A percentile compares a stretch with the other conserved stretches of the same genome.
phyloP scores from a whole-genome alignment of 2,888 invertebrate species.

The Nipponacmea schrenckii region DNA sequence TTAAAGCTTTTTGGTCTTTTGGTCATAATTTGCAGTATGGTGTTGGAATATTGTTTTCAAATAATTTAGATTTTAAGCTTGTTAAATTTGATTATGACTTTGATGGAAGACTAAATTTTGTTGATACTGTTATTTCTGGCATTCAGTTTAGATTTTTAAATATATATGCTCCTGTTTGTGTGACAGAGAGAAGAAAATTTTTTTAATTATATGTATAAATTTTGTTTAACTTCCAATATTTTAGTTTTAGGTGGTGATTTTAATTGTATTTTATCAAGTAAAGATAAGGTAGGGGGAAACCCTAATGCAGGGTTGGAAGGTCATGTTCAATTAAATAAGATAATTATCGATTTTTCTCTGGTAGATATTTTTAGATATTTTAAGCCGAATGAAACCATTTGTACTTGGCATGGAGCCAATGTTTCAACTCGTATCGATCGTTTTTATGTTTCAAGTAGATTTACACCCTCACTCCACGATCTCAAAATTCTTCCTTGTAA shows the following conservation, averaged over 20 bases:
- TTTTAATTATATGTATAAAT: constrained; percentile 5
- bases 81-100: not conserved
- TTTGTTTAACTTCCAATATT: not conserved
- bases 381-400: not conserved
- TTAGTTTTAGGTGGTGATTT: not conserved
- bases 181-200: not conserved
- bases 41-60: not conserved
- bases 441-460: not conserved
- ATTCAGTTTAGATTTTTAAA: not conserved
- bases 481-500: not conserved
- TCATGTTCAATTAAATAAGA: not conserved
- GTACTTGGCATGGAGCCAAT: not conserved
- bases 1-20: too few species aligned
- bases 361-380: not conserved
- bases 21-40: not conserved
- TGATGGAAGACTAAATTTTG: not conserved
- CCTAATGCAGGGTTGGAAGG: too few species aligned
- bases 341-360: not conserved
- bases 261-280: too few species aligned
- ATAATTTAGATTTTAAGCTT: not conserved
- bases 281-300: too few species aligned
- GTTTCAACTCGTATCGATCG: not conserved
- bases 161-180: not conserved
- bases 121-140: not conserved
- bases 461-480: not conserved